These are phyloP conservation scores for Drosophila paranaensis DNA, from an alignment of 2,888 invertebrate genomes.

Conservation along the genomic window DNA sequence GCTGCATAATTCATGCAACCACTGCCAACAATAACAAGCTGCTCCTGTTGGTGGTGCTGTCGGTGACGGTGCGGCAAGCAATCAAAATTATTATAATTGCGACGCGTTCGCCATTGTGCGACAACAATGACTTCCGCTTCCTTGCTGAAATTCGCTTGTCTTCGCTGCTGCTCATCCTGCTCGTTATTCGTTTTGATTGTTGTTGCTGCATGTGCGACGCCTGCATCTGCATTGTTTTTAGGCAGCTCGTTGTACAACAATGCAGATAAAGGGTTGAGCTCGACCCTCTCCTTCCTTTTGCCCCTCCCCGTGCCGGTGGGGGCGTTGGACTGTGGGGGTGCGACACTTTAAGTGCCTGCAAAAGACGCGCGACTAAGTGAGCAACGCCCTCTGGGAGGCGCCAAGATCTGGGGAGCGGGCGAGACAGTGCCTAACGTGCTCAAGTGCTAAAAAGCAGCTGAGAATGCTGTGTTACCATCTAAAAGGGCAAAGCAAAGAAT, in stretches of 20 bases:
- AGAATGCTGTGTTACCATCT: constrained; percentile 8
- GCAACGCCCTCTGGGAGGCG: constrained; percentile 34
- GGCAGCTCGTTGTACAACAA: constrained; percentile 51
- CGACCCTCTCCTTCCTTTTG: not conserved
- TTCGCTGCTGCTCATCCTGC: constrained; percentile 26
- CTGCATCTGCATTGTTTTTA: constrained; percentile 71
- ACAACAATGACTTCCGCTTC: constrained; percentile 83
- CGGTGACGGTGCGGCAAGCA: constrained; percentile 51
- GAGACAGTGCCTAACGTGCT: constrained; percentile 61
- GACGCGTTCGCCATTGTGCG: constrained; percentile 81
- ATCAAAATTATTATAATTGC: constrained; percentile 83
- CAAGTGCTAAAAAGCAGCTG: constrained; percentile 57
- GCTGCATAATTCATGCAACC: constrained; percentile 67
- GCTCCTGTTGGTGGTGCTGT: constrained; percentile 2
- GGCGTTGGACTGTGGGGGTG: constrained; percentile 9
- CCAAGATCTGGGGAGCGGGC: constrained; percentile 10
- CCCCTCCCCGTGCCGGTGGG: too few species aligned
- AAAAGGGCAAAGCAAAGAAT: not conserved
- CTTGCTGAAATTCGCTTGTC: constrained; percentile 77
- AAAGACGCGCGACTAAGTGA: constrained; percentile 74
- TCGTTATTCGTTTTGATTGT: constrained; percentile 31
- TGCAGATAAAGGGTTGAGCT: constrained; percentile 22
- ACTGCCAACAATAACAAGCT: constrained; percentile 63
- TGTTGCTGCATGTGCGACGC: constrained; percentile 43
- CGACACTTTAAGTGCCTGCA: constrained; percentile 77